A percentile compares a stretch with the other conserved stretches of the same genome.
Evolutionary conservation across 2,888 invertebrate species (phyloP).

Genomic region (Imbricaverruca yamaguchii): DNA sequence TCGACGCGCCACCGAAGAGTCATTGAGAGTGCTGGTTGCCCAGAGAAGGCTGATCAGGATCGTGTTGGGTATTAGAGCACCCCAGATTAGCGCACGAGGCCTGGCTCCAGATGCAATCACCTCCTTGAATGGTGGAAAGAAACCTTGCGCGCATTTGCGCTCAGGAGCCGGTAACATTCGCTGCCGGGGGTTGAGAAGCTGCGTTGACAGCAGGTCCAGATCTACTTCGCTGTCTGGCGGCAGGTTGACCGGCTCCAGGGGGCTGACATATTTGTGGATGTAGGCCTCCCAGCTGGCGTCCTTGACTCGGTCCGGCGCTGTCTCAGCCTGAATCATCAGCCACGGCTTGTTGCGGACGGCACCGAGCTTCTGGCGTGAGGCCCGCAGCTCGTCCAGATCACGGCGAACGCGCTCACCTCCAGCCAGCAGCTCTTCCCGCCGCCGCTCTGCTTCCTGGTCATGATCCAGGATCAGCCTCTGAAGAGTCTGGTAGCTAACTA

Average conservation of each 20-base stretch:
- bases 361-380: background rate
- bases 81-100: constrained; percentile 3
- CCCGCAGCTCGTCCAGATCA: background rate
- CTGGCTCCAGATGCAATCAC: background rate
- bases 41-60: background rate
- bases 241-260: background rate
- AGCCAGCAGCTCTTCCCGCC: background rate
- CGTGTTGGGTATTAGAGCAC: background rate
- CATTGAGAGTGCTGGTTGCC: background rate
- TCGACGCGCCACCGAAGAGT: background rate
- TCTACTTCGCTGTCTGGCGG: background rate
- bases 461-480: background rate
- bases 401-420: background rate
- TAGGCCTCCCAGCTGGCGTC: background rate
- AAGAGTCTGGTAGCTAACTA: background rate
- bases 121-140: background rate
- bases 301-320: background rate
- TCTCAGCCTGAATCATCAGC: background rate
- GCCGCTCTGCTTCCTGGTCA: background rate
- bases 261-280: background rate
- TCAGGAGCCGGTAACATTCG: background rate
- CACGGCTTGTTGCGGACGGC: background rate
- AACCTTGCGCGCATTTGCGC: background rate
- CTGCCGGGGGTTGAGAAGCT: background rate
- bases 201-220: background rate